Evolutionary conservation across 2,888 invertebrate genomes (phyloP).

Genomic region (Rhamnusium bicolor): DNA sequence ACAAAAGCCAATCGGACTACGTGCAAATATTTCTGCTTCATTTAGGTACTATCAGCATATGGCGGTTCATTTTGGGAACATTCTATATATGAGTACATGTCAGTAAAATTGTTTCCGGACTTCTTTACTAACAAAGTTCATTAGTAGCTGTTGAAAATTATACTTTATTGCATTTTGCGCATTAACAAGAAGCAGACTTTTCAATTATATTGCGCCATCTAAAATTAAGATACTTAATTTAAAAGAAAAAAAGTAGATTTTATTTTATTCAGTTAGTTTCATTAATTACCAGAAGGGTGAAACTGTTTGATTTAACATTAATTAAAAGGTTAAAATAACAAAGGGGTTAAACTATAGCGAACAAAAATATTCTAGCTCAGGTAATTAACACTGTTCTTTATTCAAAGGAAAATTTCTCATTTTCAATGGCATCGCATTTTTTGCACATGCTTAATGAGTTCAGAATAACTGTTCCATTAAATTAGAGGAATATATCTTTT

Average conservation of each 20-base stretch:
- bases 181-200: too few relatives aligned
- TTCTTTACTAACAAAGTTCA: too few relatives aligned
- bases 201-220: too few relatives aligned
- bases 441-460: neutral
- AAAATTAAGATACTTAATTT: too few relatives aligned
- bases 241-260: neutral
- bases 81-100: too few relatives aligned
- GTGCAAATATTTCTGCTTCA: too few relatives aligned
- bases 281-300: slow-evolving; percentile 8
- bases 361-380: neutral
- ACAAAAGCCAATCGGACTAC: too few relatives aligned
- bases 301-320: slow-evolving; percentile 22
- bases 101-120: too few relatives aligned
- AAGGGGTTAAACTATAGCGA: slow-evolving; percentile 10
- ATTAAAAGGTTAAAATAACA: slow-evolving; percentile 21
- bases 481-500: neutral
- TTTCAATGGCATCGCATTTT: neutral
- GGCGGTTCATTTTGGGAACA: too few relatives aligned
- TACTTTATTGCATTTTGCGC: too few relatives aligned
- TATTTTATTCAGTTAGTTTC: slow-evolving; percentile 17
- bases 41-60: too few relatives aligned
- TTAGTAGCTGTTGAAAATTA: too few relatives aligned
- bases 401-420: slow-evolving; percentile 2
- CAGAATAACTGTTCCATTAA: neutral
- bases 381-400: slow-evolving; percentile 3